Conservation (phyloP, 2,113 vertebrate species). For the Labeo catla region DNA sequence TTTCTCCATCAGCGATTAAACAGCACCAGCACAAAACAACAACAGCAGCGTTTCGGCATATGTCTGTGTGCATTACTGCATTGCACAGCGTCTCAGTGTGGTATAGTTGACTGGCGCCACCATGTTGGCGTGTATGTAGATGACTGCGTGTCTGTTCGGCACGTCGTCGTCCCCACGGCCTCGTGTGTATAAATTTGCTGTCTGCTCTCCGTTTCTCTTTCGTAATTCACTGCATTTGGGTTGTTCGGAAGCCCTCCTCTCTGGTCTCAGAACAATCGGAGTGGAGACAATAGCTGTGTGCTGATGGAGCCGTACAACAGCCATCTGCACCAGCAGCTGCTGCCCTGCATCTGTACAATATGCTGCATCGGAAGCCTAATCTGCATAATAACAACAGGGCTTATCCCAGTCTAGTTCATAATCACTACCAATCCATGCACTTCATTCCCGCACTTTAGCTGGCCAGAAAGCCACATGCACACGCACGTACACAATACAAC, state of each 20-base stretch:
- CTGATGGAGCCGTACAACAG: slow-evolving; percentile 99
- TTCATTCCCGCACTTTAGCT: slow-evolving; percentile 94
- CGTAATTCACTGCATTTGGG: slow-evolving; percentile 87
- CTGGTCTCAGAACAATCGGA: slow-evolving; percentile 88
- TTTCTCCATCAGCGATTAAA: slow-evolving; percentile 61
- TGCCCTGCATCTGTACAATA: slow-evolving; percentile 99
- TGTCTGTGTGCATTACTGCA: slow-evolving; percentile 79
- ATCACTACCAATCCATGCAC: slow-evolving; percentile 96
- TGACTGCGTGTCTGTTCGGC: slow-evolving; percentile 74
- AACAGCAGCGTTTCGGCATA: slow-evolving; percentile 70
- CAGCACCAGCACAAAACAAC: slow-evolving; percentile 34
- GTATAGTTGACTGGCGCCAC: slow-evolving; percentile 80
- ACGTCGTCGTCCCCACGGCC: slow-evolving; percentile 73
- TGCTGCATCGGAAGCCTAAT: slow-evolving; percentile 98
- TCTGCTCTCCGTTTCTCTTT: slow-evolving; percentile 79
- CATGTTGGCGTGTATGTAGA: slow-evolving; percentile 68
- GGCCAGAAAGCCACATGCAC: slow-evolving; percentile 58
- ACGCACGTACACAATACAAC: background rate
- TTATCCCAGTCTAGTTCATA: slow-evolving; percentile 99
- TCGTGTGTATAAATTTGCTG: slow-evolving; percentile 84
- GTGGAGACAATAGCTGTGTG: slow-evolving; percentile 99
- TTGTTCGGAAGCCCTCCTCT: slow-evolving; percentile 85
- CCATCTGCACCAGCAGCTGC: slow-evolving; percentile 99
- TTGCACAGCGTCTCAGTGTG: slow-evolving; percentile 76
- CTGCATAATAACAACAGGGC: slow-evolving; percentile 99